phyloP scores from a whole-genome alignment of 2,113 vertebrate genomes.

The Pimephales promelas region DNA sequence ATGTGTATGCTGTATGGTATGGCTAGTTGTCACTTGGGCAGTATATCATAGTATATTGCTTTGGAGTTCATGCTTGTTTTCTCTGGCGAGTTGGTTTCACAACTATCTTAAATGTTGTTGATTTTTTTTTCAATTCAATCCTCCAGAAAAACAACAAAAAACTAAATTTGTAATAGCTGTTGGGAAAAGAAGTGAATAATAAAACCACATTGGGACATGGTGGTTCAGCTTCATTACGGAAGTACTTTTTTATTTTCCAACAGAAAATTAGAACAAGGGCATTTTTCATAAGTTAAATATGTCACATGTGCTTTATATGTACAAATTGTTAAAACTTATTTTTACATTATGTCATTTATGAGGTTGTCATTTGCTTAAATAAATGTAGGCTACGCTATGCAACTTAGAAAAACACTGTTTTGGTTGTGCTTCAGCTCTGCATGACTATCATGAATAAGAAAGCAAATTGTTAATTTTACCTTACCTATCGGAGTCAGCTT shows the following conservation, averaged over 20 bases:
- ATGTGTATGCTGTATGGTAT: not conserved
- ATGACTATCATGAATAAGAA: too few relatives aligned
- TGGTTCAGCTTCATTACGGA: conserved; percentile 8
- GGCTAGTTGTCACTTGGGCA: not conserved
- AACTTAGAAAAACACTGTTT: too few relatives aligned
- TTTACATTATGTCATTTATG: not conserved
- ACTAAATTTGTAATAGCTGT: not conserved
- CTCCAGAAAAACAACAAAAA: not conserved
- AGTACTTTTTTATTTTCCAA: not conserved
- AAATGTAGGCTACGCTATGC: too few relatives aligned
- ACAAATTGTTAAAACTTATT: not conserved
- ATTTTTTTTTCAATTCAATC: not conserved
- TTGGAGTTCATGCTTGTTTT: conserved; percentile 4
- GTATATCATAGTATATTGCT: not conserved
- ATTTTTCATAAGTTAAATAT: not conserved
- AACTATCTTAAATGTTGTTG: not conserved
- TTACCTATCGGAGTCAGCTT: too few relatives aligned
- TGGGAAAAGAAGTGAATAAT: not conserved
- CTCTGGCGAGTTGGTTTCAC: not conserved
- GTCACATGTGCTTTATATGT: not conserved
- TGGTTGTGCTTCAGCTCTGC: too few relatives aligned
- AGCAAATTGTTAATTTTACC: too few relatives aligned
- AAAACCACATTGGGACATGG: conserved; percentile 17
- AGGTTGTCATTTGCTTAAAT: not conserved
- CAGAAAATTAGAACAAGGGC: not conserved